Conservation (phyloP, 2,888 invertebrate genomes). For the Thysanoteuthis rhombus region DNA sequence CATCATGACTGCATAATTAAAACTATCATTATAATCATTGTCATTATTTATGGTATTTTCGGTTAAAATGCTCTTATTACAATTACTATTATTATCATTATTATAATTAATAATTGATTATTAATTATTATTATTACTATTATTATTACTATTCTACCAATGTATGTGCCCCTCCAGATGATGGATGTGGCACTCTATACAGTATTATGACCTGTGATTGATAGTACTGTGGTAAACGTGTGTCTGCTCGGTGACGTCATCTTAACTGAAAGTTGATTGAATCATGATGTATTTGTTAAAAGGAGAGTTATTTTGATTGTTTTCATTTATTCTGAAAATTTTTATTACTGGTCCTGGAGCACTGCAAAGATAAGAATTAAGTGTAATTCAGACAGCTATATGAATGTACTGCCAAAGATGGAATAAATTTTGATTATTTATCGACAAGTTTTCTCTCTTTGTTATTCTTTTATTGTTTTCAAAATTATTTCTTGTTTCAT, state of each 20-base stretch:
- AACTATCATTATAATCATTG: not conserved
- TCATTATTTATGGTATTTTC: not conserved
- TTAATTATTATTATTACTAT: not conserved
- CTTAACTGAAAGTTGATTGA: conserved; percentile 16
- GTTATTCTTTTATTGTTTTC: not conserved
- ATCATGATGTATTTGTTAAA: conserved; percentile 32
- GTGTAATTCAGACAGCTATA: conserved; percentile 33
- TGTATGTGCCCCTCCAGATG: not conserved
- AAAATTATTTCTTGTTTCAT: not conserved
- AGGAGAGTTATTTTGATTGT: conserved; percentile 33
- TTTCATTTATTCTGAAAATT: conserved; percentile 19
- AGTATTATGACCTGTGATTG: conserved; percentile 25
- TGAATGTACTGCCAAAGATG: conserved; percentile 34
- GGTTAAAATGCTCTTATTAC: not conserved
- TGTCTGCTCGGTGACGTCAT: conserved; percentile 20
- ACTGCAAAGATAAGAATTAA: conserved; percentile 29
- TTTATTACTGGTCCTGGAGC: conserved; percentile 30
- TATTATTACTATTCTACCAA: not conserved
- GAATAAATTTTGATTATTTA: conserved; percentile 34
- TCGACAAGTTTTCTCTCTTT: not conserved
- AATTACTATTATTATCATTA: not conserved
- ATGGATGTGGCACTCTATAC: not conserved
- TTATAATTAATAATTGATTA: not conserved
- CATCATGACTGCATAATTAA: not conserved
- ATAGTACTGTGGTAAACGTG: not conserved